Base-by-base conservation (phyloP, 2,888 invertebrate species). In the Epistrophe grossulariae region DNA sequence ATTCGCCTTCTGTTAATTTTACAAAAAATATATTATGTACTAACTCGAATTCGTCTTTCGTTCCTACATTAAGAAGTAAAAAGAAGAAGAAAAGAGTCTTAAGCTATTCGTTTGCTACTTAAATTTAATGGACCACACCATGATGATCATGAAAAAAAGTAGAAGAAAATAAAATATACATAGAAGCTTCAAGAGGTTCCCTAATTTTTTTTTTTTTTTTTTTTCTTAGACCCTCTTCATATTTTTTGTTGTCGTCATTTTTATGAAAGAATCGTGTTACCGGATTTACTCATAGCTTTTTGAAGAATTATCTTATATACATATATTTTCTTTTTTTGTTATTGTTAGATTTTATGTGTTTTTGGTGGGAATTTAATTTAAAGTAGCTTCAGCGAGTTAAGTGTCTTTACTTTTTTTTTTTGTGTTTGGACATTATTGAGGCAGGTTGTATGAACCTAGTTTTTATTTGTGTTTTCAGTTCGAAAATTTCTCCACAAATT, bases 101-200 rank as follows among this genome's bases (percentile, higher is more conserved):
- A 77, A 81, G 62, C 73, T 85, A 74, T 85, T 70, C 82, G 64
- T 66, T 83, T 76, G 83, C 83, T 83, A 87, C 87, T 87, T 87
- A 87, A 83, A 83, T 83, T 87, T 87, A 83, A 83, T 83, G 83
- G 85, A 83, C 82, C 82, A 87, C 85, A 87, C 78, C 74, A 82
- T 74, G 52, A 62, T 35, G 43, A 13, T 79, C 74, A 81, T 74
- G 82, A 40, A n/a, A n/a, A n/a, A 62, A 40, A 66, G 24, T 31
- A 57, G 60, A 74, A 35, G 15, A 52, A 45, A 55, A 55, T 55
- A 2, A 28, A 55, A 19, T 50, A n/a, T n/a, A n/a, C n/a, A 66
- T 17, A 50, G 57, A 74, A 59, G 59, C 43, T 76, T 57, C 64
- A 57, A 64, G 55, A 57, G 72, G 31, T 48, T 66, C n/a, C 31